Percentiles rank a stretch among this genome's conserved stretches.
phyloP scores from a whole-genome alignment of 2,888 invertebrate species.

The Drosophila mimetica region DNA sequence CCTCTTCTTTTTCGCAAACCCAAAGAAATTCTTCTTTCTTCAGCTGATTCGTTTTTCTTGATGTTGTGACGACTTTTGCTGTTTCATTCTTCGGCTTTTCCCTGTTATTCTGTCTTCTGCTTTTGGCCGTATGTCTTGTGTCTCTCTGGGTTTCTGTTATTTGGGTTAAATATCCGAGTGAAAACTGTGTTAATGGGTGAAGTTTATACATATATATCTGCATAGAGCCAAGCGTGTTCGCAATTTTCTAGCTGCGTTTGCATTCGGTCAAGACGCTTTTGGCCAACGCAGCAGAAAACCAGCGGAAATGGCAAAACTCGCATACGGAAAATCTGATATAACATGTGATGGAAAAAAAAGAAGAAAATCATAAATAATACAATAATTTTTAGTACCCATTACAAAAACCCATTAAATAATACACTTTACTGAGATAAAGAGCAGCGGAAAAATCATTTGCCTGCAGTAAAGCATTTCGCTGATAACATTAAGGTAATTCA shows the following conservation, averaged over 20 bases:
- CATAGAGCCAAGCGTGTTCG: conserved; percentile 8
- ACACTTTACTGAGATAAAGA: not conserved
- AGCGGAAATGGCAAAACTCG: not conserved
- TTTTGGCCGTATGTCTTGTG: conserved; percentile 12
- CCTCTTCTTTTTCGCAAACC: not conserved
- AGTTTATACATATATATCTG: conserved; percentile 62
- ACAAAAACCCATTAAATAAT: not conserved
- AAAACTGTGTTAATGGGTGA: conserved; percentile 75
- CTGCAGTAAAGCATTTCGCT: conserved; percentile 14
- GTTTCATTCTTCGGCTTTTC: conserved; percentile 16
- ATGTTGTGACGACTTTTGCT: conserved; percentile 30
- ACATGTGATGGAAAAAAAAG: no score
- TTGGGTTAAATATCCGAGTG: conserved; percentile 66
- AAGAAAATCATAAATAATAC: no score
- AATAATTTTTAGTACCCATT: not conserved
- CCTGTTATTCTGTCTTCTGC: conserved; percentile 10
- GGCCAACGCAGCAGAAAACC: conserved; percentile 10
- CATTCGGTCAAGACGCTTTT: conserved; percentile 21
- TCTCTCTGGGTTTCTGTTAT: conserved; percentile 39
- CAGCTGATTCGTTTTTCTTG: conserved; percentile 18
- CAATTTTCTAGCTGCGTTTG: conserved; percentile 30
- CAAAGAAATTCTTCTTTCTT: conserved; percentile 2
- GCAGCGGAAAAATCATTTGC: not conserved
- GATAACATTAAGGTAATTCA: conserved; percentile 35
- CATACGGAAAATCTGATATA: not conserved